Base-by-base conservation (phyloP, 2,888 invertebrate genomes). In the Scaeva pyrastri region DNA sequence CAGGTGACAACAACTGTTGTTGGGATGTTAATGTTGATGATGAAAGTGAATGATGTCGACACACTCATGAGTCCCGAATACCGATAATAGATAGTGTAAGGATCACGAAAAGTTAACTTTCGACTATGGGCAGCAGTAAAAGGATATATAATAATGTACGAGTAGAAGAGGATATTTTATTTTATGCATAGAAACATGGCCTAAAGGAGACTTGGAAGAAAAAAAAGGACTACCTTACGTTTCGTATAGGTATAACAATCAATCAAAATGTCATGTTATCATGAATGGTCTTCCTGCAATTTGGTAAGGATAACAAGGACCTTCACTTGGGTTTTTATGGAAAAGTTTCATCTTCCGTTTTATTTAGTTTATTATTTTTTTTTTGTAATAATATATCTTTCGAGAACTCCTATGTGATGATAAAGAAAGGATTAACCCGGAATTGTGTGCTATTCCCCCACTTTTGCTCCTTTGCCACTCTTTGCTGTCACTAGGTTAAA, bases 221-320 rank as follows among this genome's bases (percentile, higher is more conserved):
- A 21, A 48, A 26, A 48, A 48, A 66, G 64, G 64, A 23, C 66
- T 48, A 66, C 7, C 19, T 39, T 21, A 41, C 19, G 16, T 52
- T 52, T 23, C 12, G 26, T 26, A n/a, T n/a, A 23, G 75, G 73
- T 72, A n/a, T n/a, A 73, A 73, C 66, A 76, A 85, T 85, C 85
- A 85, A 85, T 85, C 85, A 85, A 81, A 85, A 62, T 81, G 85
- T 85, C 85, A 85, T 80, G 62, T 73, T 85, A 76, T 85, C 80
- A 73, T 80, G 62, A 52, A 85, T 43, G 76, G 72, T 56, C 76
- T 72, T 85, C 76, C 72, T 56, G 76, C 62, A 72, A 85, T 81
- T 85, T 85, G 72, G 85, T 72, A 77, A 81, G 85, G 80, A 85
- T 76, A 80, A 76, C 62, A 70, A 43, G 68, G 48, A 56, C 85